Percentiles rank a stretch among this genome's conserved stretches.
These are phyloP conservation scores for Telmatherina bonti DNA, from an alignment of 2,797 vertebrate species.

Conservation along the genomic window DNA sequence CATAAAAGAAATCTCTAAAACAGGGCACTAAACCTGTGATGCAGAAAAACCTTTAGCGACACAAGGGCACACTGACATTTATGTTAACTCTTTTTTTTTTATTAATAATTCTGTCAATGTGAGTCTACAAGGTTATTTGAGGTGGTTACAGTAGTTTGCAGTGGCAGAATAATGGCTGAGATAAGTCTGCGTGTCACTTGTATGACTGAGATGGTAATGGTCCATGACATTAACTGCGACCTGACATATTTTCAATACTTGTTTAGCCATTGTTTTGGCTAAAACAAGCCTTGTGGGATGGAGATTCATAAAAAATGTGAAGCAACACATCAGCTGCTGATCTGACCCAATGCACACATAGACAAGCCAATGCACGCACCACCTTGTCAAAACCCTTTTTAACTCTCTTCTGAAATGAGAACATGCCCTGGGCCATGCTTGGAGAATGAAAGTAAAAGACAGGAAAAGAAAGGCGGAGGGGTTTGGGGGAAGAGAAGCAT, in stretches of 20 bases:
- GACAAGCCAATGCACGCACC: slow-evolving; percentile 32
- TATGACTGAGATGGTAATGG: slow-evolving; percentile 1
- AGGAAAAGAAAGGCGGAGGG: slow-evolving; percentile 25
- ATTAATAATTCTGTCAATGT: background rate
- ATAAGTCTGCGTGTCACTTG: background rate
- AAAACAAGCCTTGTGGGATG: slow-evolving; percentile 23
- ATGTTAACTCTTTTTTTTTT: slow-evolving; percentile 16
- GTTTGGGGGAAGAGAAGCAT: slow-evolving; percentile 35
- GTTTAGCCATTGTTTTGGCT: slow-evolving; percentile 19
- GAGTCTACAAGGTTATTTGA: slow-evolving; percentile 4
- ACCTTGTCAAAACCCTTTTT: slow-evolving; percentile 74
- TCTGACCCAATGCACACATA: slow-evolving; percentile 11
- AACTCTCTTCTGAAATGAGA: slow-evolving; percentile 72
- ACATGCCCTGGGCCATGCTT: slow-evolving; percentile 70
- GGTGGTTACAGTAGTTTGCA: slow-evolving; percentile 1
- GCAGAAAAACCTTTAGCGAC: slow-evolving; percentile 10
- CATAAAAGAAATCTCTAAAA: background rate
- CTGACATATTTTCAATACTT: slow-evolving; percentile 3
- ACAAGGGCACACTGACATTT: slow-evolving; percentile 31
- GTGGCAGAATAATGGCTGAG: background rate
- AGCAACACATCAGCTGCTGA: slow-evolving; percentile 7
- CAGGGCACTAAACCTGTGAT: background rate
- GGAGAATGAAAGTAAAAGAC: slow-evolving; percentile 66
- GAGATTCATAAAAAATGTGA: slow-evolving; percentile 15
- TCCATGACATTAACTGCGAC: too few relatives aligned